phyloP scores from a whole-genome alignment of 2,888 invertebrate genomes.

The Volucella inflata region DNA sequence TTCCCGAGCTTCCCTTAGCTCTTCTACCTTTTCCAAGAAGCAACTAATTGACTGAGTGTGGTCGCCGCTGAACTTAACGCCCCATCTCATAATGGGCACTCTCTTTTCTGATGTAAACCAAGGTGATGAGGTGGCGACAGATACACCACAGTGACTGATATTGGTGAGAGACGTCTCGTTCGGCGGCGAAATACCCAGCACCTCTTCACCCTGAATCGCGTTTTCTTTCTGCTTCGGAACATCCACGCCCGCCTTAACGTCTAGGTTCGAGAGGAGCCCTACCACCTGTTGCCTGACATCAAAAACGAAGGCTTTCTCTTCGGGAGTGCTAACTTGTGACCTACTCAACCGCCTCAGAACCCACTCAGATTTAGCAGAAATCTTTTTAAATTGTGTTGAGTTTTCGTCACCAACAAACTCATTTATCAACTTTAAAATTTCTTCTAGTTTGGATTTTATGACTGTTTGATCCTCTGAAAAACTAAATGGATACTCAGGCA shows the following conservation, averaged over 20 bases:
- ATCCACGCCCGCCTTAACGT: neutral
- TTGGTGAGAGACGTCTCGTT: too few relatives aligned
- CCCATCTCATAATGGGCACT: conserved; percentile 23
- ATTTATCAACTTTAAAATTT: conserved; percentile 8
- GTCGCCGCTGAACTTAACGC: conserved; percentile 26
- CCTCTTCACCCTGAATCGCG: too few relatives aligned
- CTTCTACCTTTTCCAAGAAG: conserved; percentile 28
- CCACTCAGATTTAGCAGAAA: conserved; percentile 38
- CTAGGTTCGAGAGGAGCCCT: neutral
- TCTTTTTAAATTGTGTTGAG: conserved; percentile 16
- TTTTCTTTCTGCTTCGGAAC: neutral
- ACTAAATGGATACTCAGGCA: conserved; percentile 34
- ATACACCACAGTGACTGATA: too few relatives aligned
- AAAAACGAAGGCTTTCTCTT: neutral
- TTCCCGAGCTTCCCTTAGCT: neutral
- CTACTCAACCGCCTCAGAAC: conserved; percentile 12
- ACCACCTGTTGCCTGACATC: conserved; percentile 2
- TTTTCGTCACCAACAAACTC: conserved; percentile 19
- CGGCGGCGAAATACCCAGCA: too few relatives aligned
- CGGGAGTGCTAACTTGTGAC: neutral
- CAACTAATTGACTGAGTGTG: conserved; percentile 14
- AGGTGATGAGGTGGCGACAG: neutral
- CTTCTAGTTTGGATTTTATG: neutral
- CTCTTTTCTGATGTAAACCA: neutral
- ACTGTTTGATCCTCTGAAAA: conserved; percentile 36